phyloP scores from a whole-genome alignment of 2,888 invertebrate genomes.

The Aquatica leii region DNA sequence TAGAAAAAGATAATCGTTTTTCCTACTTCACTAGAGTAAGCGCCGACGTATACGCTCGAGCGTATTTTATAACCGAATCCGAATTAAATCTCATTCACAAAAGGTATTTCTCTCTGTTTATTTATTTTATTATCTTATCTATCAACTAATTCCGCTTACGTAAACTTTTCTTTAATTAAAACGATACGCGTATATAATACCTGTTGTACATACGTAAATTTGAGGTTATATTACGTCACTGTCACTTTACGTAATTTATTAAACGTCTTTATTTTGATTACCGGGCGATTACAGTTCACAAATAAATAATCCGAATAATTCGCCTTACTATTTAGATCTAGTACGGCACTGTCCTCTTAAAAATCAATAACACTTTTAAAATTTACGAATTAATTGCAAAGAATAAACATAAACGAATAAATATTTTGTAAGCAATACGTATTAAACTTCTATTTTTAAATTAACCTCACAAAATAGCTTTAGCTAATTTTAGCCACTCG shows the following conservation, averaged over 20 bases:
- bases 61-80: conserved; percentile 27
- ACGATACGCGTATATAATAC: background rate
- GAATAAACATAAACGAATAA: too few relatives aligned
- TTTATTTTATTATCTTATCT: conserved; percentile 31
- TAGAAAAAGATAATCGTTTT: conserved; percentile 36
- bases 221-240: background rate
- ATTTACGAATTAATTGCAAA: too few relatives aligned
- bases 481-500: conserved; percentile 8
- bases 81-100: conserved; percentile 24
- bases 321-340: too few relatives aligned
- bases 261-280: background rate
- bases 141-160: conserved; percentile 19
- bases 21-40: conserved; percentile 35
- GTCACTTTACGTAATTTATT: background rate
- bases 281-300: too few relatives aligned
- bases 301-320: too few relatives aligned
- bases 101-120: conserved; percentile 23
- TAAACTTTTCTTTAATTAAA: conserved; percentile 10
- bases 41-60: conserved; percentile 13
- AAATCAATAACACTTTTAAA: too few relatives aligned
- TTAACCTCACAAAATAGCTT: conserved; percentile 3
- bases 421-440: too few relatives aligned
- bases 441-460: conserved; percentile 8
- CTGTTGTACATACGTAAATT: too few relatives aligned
- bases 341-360: too few relatives aligned